Percentiles rank a stretch among this genome's conserved stretches.
phyloP scores from a whole-genome alignment of 2,888 invertebrate species.

The Panorpa germanica region DNA sequence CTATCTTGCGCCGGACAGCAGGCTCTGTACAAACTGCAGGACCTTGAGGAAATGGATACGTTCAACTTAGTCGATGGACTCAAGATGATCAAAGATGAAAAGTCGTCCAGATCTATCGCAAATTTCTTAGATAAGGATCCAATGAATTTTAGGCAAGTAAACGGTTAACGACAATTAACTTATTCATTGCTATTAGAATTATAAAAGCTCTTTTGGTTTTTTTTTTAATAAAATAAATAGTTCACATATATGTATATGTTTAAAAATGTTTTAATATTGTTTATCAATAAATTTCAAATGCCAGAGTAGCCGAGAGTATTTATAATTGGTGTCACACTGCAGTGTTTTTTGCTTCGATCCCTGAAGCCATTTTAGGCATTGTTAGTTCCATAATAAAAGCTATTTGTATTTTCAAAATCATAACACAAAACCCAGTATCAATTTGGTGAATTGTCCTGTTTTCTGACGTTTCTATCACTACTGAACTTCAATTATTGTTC shows the following conservation, averaged over 20 bases:
- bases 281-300: too few species aligned
- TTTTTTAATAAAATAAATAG: slow-evolving; percentile 3
- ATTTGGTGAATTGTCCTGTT: too few species aligned
- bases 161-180: too few species aligned
- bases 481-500: too few species aligned
- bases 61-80: slow-evolving; percentile 45
- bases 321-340: too few species aligned
- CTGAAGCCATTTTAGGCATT: too few species aligned
- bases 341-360: too few species aligned
- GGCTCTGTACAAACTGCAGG: slow-evolving; percentile 41
- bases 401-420: too few species aligned
- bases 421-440: too few species aligned
- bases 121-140: slow-evolving; percentile 56
- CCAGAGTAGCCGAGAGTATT: too few species aligned
- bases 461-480: too few species aligned
- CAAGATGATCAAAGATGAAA: slow-evolving; percentile 39
- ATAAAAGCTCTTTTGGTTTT: neutral
- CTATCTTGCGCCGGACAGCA: slow-evolving; percentile 51
- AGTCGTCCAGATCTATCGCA: slow-evolving; percentile 39
- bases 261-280: slow-evolving; percentile 6
- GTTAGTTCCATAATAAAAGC: too few species aligned
- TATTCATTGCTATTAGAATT: slow-evolving; percentile 3
- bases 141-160: slow-evolving; percentile 43
- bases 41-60: slow-evolving; percentile 42
- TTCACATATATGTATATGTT: slow-evolving; percentile 1